phyloP scores from a whole-genome alignment of 2,797 vertebrate species.

The Anabacerthia variegaticeps region DNA sequence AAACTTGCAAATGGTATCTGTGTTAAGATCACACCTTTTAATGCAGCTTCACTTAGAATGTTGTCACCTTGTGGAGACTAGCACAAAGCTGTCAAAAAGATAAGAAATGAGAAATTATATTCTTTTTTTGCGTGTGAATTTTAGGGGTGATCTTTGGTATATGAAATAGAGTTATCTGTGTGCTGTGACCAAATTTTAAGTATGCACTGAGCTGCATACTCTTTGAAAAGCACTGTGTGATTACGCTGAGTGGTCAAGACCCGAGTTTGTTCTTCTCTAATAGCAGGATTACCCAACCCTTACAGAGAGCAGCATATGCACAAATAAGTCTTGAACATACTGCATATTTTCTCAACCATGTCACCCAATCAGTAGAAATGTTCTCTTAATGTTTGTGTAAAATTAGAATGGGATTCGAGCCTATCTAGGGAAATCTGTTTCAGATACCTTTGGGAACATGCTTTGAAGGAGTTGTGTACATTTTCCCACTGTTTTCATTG shows the following conservation, averaged over 20 bases:
- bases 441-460: conserved; percentile 48
- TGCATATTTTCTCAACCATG: conserved; percentile 71
- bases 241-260: not conserved
- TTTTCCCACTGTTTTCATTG: not conserved
- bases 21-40: not conserved
- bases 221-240: not conserved
- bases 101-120: not conserved
- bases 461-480: not conserved
- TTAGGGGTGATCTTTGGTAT: not conserved
- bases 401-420: conserved; percentile 68
- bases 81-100: not conserved
- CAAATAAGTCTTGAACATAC: conserved; percentile 64
- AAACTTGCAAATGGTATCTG: not conserved
- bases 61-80: not conserved
- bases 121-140: not conserved
- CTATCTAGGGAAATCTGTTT: conserved; percentile 66
- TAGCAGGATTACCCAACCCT: not conserved
- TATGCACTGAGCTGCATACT: not conserved
- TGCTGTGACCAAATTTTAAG: not conserved
- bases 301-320: conserved; percentile 47
- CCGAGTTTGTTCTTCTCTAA: not conserved
- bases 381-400: conserved; percentile 64
- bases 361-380: conserved; percentile 71
- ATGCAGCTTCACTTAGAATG: not conserved
- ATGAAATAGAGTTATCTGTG: not conserved